These are phyloP conservation scores for Eclectus roratus DNA, from an alignment of 2,113 vertebrate species.

Conservation along the genomic window DNA sequence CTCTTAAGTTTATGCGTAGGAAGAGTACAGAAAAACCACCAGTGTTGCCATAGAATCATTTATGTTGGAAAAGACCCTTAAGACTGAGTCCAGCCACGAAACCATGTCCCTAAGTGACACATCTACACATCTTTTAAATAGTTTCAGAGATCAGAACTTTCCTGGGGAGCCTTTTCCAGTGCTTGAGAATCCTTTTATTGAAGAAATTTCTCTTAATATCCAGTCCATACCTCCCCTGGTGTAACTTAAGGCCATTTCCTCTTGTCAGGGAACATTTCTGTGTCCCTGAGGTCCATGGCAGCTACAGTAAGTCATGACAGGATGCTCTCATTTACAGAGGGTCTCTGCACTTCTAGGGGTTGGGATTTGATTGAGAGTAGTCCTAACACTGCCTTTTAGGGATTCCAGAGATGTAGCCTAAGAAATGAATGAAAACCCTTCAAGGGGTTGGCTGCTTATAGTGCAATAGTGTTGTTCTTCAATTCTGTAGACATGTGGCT, in stretches of 20 bases:
- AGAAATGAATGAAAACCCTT: background rate
- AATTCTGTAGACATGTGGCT: background rate
- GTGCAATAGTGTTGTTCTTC: background rate
- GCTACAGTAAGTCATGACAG: fast-evolving
- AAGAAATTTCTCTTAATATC: background rate
- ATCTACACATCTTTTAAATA: background rate
- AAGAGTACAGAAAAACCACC: background rate
- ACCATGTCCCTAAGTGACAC: background rate
- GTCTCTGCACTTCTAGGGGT: background rate
- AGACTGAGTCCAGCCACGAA: background rate
- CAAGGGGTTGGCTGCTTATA: background rate
- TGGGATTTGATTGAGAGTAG: background rate
- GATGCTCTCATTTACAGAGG: background rate
- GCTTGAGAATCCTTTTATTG: background rate
- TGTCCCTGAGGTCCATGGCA: fast-evolving
- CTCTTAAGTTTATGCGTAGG: background rate
- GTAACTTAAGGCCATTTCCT: background rate
- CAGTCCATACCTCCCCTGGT: background rate
- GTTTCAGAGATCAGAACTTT: background rate
- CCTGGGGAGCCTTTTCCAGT: background rate
- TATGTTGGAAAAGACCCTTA: background rate
- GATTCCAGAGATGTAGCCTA: background rate
- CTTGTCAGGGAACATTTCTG: background rate
- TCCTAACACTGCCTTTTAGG: background rate
- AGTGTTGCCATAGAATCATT: background rate